Base-by-base conservation (phyloP, 2,888 invertebrate species). In the Lithophane socia region DNA sequence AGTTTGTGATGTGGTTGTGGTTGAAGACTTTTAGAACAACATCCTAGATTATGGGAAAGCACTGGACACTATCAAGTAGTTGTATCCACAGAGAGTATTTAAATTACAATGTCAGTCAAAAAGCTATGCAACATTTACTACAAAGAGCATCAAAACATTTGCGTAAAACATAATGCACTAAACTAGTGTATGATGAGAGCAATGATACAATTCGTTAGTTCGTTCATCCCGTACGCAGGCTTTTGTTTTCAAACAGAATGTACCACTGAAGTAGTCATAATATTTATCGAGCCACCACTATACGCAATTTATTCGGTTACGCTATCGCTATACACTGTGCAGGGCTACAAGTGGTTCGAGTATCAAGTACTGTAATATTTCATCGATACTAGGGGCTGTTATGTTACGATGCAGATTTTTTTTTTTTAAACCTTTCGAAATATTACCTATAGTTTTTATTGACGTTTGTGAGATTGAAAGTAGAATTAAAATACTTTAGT, bases 301-400 rank as follows among this genome's bases (percentile, higher is more conserved):
- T 52, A 74, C 24, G 58, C 83, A 77, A 83, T 83, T 86, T 83
- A 86, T 83, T 86, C 56, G 83, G 65, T 66, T 47, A 74, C 71
- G 70, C 64, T 77, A 49, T 29, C 29, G 29, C 29, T 29, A 37
- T 75, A 81, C 56, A 65, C 49, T 69, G 66, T 69, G 69, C 67
- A 69, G 12, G 29, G 68, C 66, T 73, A 79, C 84, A 86, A 84
- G 80, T 84, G 70, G 73, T 77, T 66, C 56, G 49, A 73, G 72
- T 71, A 65, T 71, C 76, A 58, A 83, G 76, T 72, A 66, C 65
- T 65, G 56, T 18, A 44, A 61, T 61, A 72, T 73, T 82, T 72
- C 67, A 79, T 52, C 61, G 80, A 75, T 65, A 77, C 42, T 61
- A 58, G 61, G 65, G 65, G 68, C 52, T 75, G 65, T 66, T 70